These are phyloP conservation scores for Galbula dea DNA, from an alignment of 2,113 vertebrate genomes.

Conservation along the genomic window DNA sequence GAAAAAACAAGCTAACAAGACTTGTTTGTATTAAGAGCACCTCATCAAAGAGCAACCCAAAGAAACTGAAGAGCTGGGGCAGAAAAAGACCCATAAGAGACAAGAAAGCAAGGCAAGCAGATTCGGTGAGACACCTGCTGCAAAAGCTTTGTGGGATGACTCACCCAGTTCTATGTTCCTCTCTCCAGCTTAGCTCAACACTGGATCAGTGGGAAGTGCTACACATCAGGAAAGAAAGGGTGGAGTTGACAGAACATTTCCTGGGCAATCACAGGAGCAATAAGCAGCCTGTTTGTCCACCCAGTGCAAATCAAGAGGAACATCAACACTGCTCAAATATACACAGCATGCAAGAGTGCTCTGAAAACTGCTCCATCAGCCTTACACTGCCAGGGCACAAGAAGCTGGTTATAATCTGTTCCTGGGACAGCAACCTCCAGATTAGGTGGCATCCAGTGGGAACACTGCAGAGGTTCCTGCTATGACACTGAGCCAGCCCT, in stretches of 20 bases:
- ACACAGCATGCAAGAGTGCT: not conserved
- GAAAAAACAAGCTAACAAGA: not conserved
- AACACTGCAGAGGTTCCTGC: not conserved
- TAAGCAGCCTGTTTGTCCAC: conserved; percentile 35
- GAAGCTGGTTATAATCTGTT: not conserved
- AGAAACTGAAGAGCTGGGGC: not conserved
- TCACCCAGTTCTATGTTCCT: not conserved
- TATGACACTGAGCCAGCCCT: not conserved
- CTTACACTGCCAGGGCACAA: not conserved
- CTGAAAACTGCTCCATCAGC: not conserved
- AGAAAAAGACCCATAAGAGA: not conserved
- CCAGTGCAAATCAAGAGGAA: not conserved
- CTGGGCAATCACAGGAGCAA: conserved; percentile 44
- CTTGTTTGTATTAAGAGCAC: not conserved
- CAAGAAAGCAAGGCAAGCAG: not conserved
- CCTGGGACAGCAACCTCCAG: fast-evolving
- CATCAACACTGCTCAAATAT: not conserved
- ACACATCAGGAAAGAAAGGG: conserved; percentile 42
- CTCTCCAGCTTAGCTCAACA: not conserved
- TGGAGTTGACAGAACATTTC: conserved; percentile 54
- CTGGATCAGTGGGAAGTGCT: not conserved
- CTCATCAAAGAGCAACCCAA: not conserved
- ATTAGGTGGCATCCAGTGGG: not conserved
- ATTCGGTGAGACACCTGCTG: not conserved
- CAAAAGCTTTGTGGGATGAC: not conserved